phyloP scores from a whole-genome alignment of 2,113 vertebrate species.

The Oncorhynchus mykiss region DNA sequence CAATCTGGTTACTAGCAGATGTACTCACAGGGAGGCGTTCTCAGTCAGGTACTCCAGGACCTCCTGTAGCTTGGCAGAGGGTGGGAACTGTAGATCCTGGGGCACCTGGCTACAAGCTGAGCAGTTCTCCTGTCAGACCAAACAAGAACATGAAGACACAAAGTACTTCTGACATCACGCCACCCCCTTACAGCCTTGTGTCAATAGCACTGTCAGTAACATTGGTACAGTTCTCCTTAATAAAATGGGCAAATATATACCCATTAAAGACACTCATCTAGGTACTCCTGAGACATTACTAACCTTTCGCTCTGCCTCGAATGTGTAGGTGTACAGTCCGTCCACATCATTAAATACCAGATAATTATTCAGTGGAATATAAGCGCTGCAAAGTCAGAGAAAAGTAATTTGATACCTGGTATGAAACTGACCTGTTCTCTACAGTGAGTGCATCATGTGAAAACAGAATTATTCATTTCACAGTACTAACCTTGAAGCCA shows the following conservation, averaged over 20 bases:
- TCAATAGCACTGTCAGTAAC: neutral
- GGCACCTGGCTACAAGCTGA: constrained; percentile 95
- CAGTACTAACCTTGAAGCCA: constrained; percentile 87
- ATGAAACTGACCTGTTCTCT: neutral
- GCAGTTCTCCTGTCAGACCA: constrained; percentile 67
- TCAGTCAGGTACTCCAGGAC: constrained; percentile 94
- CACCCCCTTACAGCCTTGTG: neutral
- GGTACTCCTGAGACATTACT: constrained; percentile 4
- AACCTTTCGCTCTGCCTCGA: constrained; percentile 95
- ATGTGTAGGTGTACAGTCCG: constrained; percentile 90
- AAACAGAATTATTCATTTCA: neutral
- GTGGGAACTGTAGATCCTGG: constrained; percentile 91
- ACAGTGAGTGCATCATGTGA: neutral
- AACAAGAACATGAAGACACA: neutral
- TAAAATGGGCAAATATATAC: too few species aligned
- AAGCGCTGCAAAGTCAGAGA: constrained; percentile 75
- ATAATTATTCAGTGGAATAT: constrained; percentile 94
- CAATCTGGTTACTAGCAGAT: neutral
- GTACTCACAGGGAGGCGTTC: constrained; percentile 90
- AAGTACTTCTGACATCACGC: neutral
- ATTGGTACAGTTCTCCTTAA: too few species aligned
- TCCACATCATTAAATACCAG: constrained; percentile 94
- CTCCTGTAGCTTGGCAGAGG: constrained; percentile 94
- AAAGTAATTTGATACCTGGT: neutral
- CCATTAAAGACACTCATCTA: neutral